A percentile compares a stretch with the other conserved stretches of the same genome.
These are phyloP conservation scores for Hippocampus guttulatus DNA, from an alignment of 2,113 vertebrate genomes.

Conservation along the genomic window DNA sequence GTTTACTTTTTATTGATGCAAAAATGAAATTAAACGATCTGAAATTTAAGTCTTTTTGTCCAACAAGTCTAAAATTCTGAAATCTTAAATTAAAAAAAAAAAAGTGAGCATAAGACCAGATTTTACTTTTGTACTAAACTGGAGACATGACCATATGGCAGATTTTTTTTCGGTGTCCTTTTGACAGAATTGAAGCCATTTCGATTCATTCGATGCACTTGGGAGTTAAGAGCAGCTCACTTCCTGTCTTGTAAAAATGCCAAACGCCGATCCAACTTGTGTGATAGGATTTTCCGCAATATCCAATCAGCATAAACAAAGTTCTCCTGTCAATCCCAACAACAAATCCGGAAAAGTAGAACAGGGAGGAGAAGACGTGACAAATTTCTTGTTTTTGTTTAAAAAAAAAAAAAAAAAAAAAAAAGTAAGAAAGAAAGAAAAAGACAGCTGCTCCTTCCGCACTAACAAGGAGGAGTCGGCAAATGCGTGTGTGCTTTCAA, in stretches of 20 bases:
- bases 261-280: no score
- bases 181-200: background rate
- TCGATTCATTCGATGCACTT: no score
- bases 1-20: no score
- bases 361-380: background rate
- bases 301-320: background rate
- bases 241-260: background rate
- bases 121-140: no score
- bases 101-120: no score
- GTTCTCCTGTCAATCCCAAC: background rate
- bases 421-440: background rate
- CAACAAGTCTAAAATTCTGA: no score
- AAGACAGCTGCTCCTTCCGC: background rate
- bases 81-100: no score
- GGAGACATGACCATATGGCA: no score
- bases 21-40: no score
- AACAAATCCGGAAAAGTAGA: background rate
- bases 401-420: background rate
- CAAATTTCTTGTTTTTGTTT: slow-evolving; percentile 1
- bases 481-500: background rate
- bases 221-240: background rate
- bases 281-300: no score
- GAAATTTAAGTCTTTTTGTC: no score
- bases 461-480: background rate
- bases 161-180: no score